These are phyloP conservation scores for Conops quadrifasciatus DNA, from an alignment of 2,888 invertebrate species.

Conservation along the genomic window DNA sequence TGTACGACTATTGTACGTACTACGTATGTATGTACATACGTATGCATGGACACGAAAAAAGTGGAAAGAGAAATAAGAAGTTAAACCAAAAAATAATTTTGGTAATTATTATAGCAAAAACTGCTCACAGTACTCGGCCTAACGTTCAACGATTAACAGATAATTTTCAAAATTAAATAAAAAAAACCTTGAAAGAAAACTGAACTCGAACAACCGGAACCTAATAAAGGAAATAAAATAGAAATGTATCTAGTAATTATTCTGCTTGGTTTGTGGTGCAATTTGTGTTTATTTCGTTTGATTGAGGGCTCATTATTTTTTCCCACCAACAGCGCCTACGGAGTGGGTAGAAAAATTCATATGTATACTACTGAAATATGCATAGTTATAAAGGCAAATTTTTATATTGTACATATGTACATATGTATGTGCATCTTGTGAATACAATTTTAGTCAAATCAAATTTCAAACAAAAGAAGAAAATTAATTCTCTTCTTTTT, in stretches of 20 bases:
- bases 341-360: slow-evolving; percentile 55
- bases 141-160: background rate
- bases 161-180: background rate
- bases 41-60: too few relatives aligned
- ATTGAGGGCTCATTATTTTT: slow-evolving; percentile 50
- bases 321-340: slow-evolving; percentile 59
- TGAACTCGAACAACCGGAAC: background rate
- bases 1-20: too few relatives aligned
- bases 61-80: background rate
- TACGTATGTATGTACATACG: too few relatives aligned
- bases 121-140: background rate
- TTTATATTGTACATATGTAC: too few relatives aligned
- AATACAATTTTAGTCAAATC: background rate
- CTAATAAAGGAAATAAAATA: too few relatives aligned
- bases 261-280: background rate
- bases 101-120: background rate
- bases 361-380: background rate
- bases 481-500: background rate
- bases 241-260: too few relatives aligned
- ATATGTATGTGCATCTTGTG: too few relatives aligned
- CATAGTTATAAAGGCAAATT: background rate
- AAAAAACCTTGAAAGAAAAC: background rate
- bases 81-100: background rate
- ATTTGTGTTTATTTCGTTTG: background rate
- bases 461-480: slow-evolving; percentile 4